These are phyloP conservation scores for Periphyllus acericola DNA, from an alignment of 2,888 invertebrate genomes.

Conservation along the genomic window DNA sequence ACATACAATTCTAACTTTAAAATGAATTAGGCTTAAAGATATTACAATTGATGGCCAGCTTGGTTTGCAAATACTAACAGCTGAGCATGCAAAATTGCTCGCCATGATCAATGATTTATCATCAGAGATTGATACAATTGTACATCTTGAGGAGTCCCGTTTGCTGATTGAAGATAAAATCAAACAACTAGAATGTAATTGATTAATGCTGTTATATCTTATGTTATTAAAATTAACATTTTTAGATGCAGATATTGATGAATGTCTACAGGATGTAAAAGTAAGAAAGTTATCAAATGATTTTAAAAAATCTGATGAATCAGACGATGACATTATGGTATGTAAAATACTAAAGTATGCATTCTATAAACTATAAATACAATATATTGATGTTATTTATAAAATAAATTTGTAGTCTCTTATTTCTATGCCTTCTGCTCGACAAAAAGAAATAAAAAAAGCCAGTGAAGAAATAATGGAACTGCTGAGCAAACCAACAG, in stretches of 20 bases:
- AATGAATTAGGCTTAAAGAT: constrained; percentile 68
- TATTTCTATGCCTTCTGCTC: constrained; percentile 90
- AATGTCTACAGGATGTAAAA: constrained; percentile 11
- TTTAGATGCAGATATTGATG: constrained; percentile 42
- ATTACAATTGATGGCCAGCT: constrained; percentile 68
- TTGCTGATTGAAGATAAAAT: constrained; percentile 68
- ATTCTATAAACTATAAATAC: background rate
- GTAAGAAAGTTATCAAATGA: constrained; percentile 4
- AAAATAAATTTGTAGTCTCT: constrained; percentile 68
- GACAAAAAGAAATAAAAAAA: constrained; percentile 94
- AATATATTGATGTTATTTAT: background rate
- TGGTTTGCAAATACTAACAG: constrained; percentile 70
- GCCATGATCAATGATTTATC: constrained; percentile 69
- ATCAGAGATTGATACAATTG: constrained; percentile 21
- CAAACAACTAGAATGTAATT: constrained; percentile 68
- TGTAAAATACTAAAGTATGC: background rate
- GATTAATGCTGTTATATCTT: background rate
- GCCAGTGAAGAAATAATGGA: constrained; percentile 96
- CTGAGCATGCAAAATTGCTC: constrained; percentile 72
- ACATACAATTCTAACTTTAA: background rate
- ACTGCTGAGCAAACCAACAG: constrained; percentile 92
- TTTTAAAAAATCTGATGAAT: constrained; percentile 54
- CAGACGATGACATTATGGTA: constrained; percentile 62
- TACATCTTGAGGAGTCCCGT: constrained; percentile 7
- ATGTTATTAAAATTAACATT: background rate